Evolutionary conservation across 2,888 invertebrate species (phyloP), one percentile per base, ranked within the genome.

Genomic region (Neoitamus cyanurus): DNA sequence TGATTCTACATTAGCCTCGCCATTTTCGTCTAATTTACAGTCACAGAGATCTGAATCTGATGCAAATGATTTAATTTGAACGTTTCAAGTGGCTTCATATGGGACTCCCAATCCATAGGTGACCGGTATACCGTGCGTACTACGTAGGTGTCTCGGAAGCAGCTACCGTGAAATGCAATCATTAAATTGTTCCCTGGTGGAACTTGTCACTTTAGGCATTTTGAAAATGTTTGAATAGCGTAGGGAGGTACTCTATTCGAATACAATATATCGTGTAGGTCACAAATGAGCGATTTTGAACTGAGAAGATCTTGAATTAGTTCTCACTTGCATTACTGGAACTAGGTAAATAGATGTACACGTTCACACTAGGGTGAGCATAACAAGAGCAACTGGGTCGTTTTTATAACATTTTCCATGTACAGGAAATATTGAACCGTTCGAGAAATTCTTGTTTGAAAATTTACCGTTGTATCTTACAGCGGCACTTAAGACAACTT

Each of bases 31-130:
- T 73, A 73, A 73, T 73, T 73, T 73, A 34, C 73, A 73, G 73
- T 36, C 73, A 37, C 73, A 9, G 73, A 73, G 73, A 73, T 73
- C 73, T 34, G 20, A 73, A 73, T 73, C 73, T 73, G 73, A 73
- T 73, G 73, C 73, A 73, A 73, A 73, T 73, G 31, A 73, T 73
- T 73, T 73, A 73, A 73, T 73, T 73, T 73, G 73, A 73, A 36
- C 73, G 73, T 73, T 73, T 73, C 73, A 73, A 20, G 37, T 73
- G 73, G 73, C 20, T 73, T 73, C 73, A 37, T 31, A 34, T 73
- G 73, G 20, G 36, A 36, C 73, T 73, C 73, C 34, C 9, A 13
- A 36, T 25, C 34, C 34, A 34, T 58, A 58, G 58, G 58, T 58
- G 58, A 20, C 42, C n/a, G n/a, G 58, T 58, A 15, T 37, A 37